Percentiles rank a stretch among this genome's conserved stretches.
Evolutionary conservation across 1,140 invertebrate species (phyloP).

Genomic region (Ceratosolen fusciceps): DNA sequence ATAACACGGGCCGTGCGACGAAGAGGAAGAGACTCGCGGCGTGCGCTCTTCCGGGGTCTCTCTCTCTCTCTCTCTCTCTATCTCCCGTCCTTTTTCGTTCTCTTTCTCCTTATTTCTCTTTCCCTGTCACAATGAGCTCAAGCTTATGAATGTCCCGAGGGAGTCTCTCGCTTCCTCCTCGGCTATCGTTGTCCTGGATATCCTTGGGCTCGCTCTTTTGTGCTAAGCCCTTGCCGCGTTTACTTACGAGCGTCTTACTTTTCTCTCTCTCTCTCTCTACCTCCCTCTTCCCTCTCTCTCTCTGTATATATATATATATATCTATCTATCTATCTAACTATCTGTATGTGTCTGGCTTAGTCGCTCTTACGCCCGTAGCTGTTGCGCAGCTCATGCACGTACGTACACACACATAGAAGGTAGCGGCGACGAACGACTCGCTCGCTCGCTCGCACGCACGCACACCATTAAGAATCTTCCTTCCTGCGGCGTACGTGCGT

Average conservation of each 20-base stretch:
- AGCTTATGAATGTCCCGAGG: neutral
- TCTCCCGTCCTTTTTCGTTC: neutral
- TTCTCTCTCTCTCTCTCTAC: neutral
- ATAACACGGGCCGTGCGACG: neutral
- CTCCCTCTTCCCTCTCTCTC: neutral
- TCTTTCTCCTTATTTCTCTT: neutral
- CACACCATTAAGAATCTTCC: neutral
- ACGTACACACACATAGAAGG: too few relatives aligned
- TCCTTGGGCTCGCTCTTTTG: neutral
- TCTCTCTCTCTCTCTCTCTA: too few relatives aligned
- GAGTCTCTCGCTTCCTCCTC: neutral
- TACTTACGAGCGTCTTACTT: neutral
- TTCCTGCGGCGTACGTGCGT: slow-evolving; percentile 4
- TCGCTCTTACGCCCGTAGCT: too few relatives aligned
- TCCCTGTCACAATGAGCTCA: neutral
- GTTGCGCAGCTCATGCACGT: too few relatives aligned
- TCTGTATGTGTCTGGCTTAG: neutral
- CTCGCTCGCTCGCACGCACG: neutral
- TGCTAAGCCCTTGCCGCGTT: slow-evolving; percentile 1
- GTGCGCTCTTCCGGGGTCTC: neutral
- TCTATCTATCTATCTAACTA: neutral
- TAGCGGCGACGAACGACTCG: too few relatives aligned
- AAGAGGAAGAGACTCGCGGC: neutral
- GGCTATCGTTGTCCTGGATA: neutral
- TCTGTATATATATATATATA: too few relatives aligned